Percentiles rank a stretch among this genome's conserved stretches.
Conservation (phyloP, 2,113 vertebrate genomes). For the Misgurnus anguillicaudatus region DNA sequence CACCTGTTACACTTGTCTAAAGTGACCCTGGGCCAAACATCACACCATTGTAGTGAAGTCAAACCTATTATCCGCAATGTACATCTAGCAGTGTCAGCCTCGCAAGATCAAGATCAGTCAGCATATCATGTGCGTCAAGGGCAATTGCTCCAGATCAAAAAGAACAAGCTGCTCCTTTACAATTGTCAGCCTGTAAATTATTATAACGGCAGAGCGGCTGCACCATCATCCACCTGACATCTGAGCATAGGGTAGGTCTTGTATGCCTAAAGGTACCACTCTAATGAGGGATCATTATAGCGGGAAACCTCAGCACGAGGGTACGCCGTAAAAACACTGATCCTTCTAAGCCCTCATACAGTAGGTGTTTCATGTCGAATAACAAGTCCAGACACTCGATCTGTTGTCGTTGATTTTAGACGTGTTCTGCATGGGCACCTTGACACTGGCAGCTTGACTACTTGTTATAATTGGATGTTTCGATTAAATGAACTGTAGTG, state of each 20-base stretch:
- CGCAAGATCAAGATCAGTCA: neutral
- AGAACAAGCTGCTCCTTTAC: conserved; percentile 6
- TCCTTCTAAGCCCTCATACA: neutral
- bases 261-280: conserved; percentile 5
- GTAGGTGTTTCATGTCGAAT: conserved; percentile 38
- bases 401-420: conserved; percentile 17
- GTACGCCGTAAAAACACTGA: conserved; percentile 16
- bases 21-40: neutral
- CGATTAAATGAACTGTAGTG: conserved; percentile 48
- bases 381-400: conserved; percentile 23
- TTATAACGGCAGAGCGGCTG: neutral
- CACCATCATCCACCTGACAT: conserved; percentile 27
- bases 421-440: neutral
- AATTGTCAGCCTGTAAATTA: conserved; percentile 2
- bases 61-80: neutral
- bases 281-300: conserved; percentile 52
- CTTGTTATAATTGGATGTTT: conserved; percentile 56
- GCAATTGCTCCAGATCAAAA: neutral
- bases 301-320: neutral
- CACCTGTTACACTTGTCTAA: neutral
- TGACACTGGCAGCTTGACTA: conserved; percentile 56
- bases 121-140: neutral
- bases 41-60: neutral
- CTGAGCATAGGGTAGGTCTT: conserved; percentile 1
- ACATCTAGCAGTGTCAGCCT: neutral